Evolutionary conservation across 2,113 vertebrate genomes (phyloP), one percentile per base, ranked within the genome.

Genomic region (Phylloscopus trochilus): DNA sequence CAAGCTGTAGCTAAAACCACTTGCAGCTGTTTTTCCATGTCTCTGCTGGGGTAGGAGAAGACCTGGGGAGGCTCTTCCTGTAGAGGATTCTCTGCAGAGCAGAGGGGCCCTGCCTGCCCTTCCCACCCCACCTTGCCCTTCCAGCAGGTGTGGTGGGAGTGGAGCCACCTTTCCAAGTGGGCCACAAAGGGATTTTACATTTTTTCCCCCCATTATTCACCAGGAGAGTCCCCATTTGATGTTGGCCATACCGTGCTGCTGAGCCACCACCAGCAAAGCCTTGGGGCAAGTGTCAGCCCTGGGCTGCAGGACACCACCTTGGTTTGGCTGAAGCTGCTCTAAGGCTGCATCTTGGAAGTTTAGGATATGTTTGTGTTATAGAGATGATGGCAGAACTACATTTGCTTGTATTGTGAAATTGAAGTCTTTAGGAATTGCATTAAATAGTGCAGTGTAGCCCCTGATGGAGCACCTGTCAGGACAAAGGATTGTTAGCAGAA

Each of bases 261-360:
- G 14, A 11, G 56, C 41, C n/a, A 2, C 18, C 44, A 33, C 13
- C 33, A 6, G n/a, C 1, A 1, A n/a, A n/a, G n/a, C n/a, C n/a
- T 0, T 4, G 0, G 69, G 46, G 8, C 0, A 0, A 43, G 28
- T 10, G 52, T 70, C 47, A 63, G 66, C 44, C 18, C 27, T 30
- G 53, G 35, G 58, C 80, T 76, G 33, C 24, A 33, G 66, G 44
- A 63, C 39, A 27, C 31, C 24, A 5, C 3, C 1, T 6, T 44
- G 11, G 8, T 69, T 64, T 73, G 72, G 35, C 47, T 92, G 78
- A 67, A 82, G 58, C 69, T 79, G 43, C 27, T 75, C 62, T 59
- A 23, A 59, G 33, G 24, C 24, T 81, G 47, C 26, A 9, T 47
- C 75, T 47, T 64, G 41, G 53, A 80, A 76, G 30, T 56, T 19